Percentiles rank a stretch among this genome's conserved stretches.
Evolutionary conservation across 35 echinoderm and acorn worm genomes (phyloP).

Genomic region (Holothuria glaberrima): DNA sequence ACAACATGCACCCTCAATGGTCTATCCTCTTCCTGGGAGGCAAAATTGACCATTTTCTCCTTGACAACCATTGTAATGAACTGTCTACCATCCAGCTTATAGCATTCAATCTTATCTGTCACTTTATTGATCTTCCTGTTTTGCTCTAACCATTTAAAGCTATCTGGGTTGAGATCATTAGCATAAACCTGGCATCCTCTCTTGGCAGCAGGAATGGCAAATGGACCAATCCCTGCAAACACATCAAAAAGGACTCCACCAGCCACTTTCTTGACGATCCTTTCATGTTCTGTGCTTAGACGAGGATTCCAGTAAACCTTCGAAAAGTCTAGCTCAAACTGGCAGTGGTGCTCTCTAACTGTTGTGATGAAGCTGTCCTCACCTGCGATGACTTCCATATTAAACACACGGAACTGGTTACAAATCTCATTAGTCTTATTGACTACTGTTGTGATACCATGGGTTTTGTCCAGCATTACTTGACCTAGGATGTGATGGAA

Average conservation of each 20-base stretch:
- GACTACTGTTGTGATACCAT: constrained; percentile 85
- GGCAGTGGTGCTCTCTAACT: constrained; percentile 70
- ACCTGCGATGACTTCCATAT: constrained; percentile 94
- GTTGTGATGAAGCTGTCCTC: constrained; percentile 76
- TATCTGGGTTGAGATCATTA: constrained; percentile 96
- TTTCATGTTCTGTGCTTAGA: constrained; percentile 82
- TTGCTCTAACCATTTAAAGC: constrained; percentile 74
- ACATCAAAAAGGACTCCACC: constrained; percentile 81
- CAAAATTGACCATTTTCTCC: constrained; percentile 50
- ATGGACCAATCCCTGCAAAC: constrained; percentile 96
- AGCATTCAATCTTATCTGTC: constrained; percentile 39
- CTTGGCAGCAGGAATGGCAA: constrained; percentile 91
- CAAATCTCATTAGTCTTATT: constrained; percentile 89
- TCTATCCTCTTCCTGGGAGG: constrained; percentile 8
- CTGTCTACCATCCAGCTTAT: constrained; percentile 82
- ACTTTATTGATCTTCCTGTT: constrained; percentile 87
- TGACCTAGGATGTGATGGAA: constrained; percentile 53
- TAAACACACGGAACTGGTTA: constrained; percentile 93
- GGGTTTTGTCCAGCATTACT: constrained; percentile 88
- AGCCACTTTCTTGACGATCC: constrained; percentile 56
- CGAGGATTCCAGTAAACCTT: constrained; percentile 99
- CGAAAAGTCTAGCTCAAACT: constrained; percentile 93
- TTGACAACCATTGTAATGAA: constrained; percentile 72
- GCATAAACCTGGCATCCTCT: constrained; percentile 76
- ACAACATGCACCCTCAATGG: constrained; percentile 62